phyloP scores from a whole-genome alignment of 2,888 invertebrate genomes.

The Rhorus exstirpatorius region DNA sequence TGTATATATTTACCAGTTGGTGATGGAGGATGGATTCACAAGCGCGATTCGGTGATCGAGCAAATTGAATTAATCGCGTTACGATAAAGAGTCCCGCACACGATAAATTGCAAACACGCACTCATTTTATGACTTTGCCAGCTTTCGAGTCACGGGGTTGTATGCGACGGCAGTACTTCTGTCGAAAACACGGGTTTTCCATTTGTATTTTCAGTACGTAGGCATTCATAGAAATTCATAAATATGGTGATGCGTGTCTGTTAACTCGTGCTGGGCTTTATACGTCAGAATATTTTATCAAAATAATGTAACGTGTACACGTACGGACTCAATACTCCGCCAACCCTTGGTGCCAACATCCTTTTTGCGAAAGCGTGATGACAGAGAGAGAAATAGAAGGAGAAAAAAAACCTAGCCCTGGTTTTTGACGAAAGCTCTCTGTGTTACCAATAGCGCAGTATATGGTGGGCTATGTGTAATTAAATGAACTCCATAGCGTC shows the following conservation, averaged over 20 bases:
- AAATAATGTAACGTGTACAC: constrained; percentile 29
- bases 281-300: constrained; percentile 35
- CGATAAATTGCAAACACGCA: constrained; percentile 50
- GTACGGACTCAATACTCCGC: background rate
- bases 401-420: constrained; percentile 9
- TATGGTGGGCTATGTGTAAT: background rate
- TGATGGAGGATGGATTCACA: background rate
- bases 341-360: constrained; percentile 6
- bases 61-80: constrained; percentile 60
- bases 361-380: constrained; percentile 51
- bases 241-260: constrained; percentile 53
- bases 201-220: constrained; percentile 47
- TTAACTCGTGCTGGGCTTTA: constrained; percentile 31
- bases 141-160: constrained; percentile 5
- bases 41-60: constrained; percentile 47
- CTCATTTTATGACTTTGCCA: constrained; percentile 43
- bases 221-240: constrained; percentile 37
- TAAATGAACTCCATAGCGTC: constrained; percentile 11
- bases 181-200: constrained; percentile 58
- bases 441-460: background rate
- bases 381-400: constrained; percentile 17
- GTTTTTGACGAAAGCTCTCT: background rate
- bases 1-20: constrained; percentile 5
- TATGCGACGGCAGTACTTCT: constrained; percentile 2
- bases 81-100: constrained; percentile 58